phyloP scores from a whole-genome alignment of 2,888 invertebrate genomes.

The Agapostemon virescens region DNA sequence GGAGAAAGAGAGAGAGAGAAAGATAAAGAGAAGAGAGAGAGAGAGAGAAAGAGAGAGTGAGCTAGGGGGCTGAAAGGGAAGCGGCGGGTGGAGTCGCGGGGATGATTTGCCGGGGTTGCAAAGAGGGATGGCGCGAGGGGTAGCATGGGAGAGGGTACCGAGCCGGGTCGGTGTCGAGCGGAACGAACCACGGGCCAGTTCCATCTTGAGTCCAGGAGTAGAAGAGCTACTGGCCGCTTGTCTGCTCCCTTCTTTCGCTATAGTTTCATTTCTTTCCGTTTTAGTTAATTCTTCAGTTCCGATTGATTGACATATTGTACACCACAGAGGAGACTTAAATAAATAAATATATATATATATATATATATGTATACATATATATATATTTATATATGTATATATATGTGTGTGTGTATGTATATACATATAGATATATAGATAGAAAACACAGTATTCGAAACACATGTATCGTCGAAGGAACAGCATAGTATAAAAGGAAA shows the following conservation, averaged over 20 bases:
- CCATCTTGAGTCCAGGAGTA: constrained; percentile 82
- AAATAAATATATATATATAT: constrained; percentile 19
- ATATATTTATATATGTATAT: background rate
- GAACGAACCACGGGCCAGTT: constrained; percentile 76
- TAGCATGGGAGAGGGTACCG: constrained; percentile 70
- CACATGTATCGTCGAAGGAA: constrained; percentile 25
- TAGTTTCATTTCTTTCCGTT: constrained; percentile 79
- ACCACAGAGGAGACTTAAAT: constrained; percentile 50
- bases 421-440: no score
- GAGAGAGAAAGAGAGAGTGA: background rate
- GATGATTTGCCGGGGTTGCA: constrained; percentile 12
- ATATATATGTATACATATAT: background rate
- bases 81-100: constrained; percentile 27
- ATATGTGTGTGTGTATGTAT: background rate
- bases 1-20: background rate
- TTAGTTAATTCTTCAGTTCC: constrained; percentile 77
- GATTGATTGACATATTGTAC: constrained; percentile 74
- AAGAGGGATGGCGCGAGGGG: constrained; percentile 34
- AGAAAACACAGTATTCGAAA: no score
- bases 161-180: constrained; percentile 72
- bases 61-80: constrained; percentile 62
- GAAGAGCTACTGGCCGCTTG: constrained; percentile 83
- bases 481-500: constrained; percentile 2
- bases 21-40: background rate
- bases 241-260: constrained; percentile 82